A percentile compares a stretch with the other conserved stretches of the same genome.
phyloP scores from a whole-genome alignment of 2,113 vertebrate species.

The Equus przewalskii region DNA sequence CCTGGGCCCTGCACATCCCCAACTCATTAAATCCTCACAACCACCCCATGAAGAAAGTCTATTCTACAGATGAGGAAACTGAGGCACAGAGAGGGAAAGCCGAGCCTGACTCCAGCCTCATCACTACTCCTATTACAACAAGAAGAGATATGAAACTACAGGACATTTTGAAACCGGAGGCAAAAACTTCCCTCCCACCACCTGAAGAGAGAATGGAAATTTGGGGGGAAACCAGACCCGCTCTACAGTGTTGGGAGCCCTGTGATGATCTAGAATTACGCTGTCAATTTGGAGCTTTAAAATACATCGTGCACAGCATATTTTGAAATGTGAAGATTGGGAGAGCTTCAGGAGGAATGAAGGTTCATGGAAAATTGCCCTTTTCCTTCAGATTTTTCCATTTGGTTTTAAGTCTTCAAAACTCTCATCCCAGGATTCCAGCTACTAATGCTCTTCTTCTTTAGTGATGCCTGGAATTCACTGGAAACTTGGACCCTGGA shows the following conservation, averaged over 20 bases:
- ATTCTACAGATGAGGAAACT: background rate
- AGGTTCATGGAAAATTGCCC: conserved; percentile 69
- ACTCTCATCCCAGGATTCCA: background rate
- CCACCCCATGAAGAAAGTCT: background rate
- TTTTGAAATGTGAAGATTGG: conserved; percentile 66
- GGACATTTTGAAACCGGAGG: conserved; percentile 53
- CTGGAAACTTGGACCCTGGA: background rate
- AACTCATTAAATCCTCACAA: background rate
- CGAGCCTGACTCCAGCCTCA: conserved; percentile 43
- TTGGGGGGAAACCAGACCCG: background rate
- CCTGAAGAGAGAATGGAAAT: conserved; percentile 63
- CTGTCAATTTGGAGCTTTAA: conserved; percentile 64
- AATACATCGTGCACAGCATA: conserved; percentile 9
- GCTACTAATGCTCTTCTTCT: background rate
- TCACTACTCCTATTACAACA: background rate
- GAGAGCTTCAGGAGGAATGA: conserved; percentile 59
- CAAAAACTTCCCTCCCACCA: conserved; percentile 45
- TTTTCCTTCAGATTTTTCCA: conserved; percentile 57
- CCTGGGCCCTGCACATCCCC: background rate
- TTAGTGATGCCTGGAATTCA: background rate
- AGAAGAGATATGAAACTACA: background rate
- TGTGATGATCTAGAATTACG: conserved; percentile 71
- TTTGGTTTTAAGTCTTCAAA: conserved; percentile 51
- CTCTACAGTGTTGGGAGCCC: conserved; percentile 34
- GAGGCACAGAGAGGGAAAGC: conserved; percentile 2